phyloP scores from a whole-genome alignment of 1,140 invertebrate genomes.

The Ceratina japonica region DNA sequence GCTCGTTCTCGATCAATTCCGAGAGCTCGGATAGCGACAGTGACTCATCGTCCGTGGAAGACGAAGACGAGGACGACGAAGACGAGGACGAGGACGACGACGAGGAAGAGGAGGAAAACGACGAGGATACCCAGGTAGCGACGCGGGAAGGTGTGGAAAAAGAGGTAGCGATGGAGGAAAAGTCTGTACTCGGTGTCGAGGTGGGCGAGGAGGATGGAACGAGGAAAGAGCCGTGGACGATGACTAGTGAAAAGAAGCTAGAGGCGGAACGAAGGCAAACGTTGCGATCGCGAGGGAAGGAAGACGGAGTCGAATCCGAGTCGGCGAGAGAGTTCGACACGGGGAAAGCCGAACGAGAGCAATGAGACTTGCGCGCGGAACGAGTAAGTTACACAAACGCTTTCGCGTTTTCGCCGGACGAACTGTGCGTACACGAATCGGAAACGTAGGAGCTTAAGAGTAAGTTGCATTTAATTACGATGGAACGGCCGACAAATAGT shows the following conservation, averaged over 20 bases:
- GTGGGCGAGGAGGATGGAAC: too few species aligned
- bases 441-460: constrained; percentile 13
- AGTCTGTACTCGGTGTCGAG: not conserved
- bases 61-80: constrained; percentile 63
- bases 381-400: not conserved
- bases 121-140: not conserved
- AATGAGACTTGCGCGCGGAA: not conserved
- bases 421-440: too few species aligned
- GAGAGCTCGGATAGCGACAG: constrained; percentile 70
- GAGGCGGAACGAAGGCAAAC: too few species aligned
- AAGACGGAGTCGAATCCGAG: too few species aligned
- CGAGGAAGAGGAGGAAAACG: not conserved
- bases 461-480: constrained; percentile 4
- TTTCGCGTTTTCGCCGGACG: too few species aligned
- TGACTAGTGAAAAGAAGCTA: too few species aligned
- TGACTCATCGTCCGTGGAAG: constrained; percentile 68
- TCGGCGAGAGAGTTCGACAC: too few species aligned
- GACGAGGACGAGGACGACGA: constrained; percentile 47
- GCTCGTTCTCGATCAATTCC: constrained; percentile 69
- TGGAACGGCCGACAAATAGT: constrained; percentile 21
- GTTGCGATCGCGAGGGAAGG: too few species aligned
- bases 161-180: not conserved
- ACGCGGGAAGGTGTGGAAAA: not conserved
- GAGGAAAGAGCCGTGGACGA: too few species aligned
- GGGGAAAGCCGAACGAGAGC: too few species aligned